These are phyloP conservation scores for Manis pentadactyla DNA, from an alignment of 2,797 vertebrate species.

Conservation along the genomic window DNA sequence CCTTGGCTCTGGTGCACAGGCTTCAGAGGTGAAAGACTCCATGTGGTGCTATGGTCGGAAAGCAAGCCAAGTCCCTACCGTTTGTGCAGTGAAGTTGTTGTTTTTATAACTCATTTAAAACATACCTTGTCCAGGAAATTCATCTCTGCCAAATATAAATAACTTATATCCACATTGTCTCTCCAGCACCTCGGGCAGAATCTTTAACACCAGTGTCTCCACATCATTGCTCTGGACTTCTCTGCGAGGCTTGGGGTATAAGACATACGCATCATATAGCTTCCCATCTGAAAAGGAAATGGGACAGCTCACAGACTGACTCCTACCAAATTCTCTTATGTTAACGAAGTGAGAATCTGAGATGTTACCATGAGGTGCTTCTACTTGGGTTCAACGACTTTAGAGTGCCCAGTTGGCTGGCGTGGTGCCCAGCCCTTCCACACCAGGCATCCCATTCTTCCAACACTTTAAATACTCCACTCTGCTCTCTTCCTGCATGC, in stretches of 20 bases:
- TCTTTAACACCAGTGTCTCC: conserved; percentile 87
- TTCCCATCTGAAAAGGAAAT: conserved; percentile 88
- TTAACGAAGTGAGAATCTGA: not conserved
- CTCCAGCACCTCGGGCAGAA: conserved; percentile 93
- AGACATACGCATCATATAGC: conserved; percentile 91
- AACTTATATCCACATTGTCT: conserved; percentile 92
- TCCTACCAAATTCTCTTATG: not conserved
- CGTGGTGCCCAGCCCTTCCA: not conserved
- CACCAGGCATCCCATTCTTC: not conserved
- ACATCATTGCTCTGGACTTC: conserved; percentile 73
- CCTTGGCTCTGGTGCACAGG: accelerated
- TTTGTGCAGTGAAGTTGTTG: not conserved
- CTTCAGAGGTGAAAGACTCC: not conserved
- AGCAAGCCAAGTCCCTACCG: not conserved
- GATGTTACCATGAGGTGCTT: not conserved
- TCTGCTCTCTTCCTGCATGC: not conserved
- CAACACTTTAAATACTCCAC: not conserved
- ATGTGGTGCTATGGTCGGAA: not conserved
- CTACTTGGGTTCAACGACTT: not conserved
- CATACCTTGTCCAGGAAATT: conserved; percentile 93
- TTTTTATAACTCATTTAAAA: conserved; percentile 50
- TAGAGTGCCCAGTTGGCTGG: accelerated
- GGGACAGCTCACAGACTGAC: not conserved
- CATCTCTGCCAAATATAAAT: conserved; percentile 94
- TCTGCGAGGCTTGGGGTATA: conserved; percentile 86